Base-by-base conservation (phyloP, 2,113 vertebrate species). In the Tylochromis polylepis region DNA sequence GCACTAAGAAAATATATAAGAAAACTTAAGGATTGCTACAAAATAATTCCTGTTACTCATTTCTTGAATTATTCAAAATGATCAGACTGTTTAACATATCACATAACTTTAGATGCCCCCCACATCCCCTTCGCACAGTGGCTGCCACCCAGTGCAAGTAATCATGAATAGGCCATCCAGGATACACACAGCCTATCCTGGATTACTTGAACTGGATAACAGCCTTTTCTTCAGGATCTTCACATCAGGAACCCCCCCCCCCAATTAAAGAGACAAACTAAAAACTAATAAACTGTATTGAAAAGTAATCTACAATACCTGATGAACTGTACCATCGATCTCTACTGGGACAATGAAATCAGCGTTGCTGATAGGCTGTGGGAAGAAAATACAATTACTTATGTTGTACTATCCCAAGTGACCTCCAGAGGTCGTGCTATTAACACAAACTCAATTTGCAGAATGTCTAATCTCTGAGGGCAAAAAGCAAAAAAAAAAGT, bases 291-390 rank as follows among this genome's bases (percentile, higher is more conserved):
- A n/a, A n/a, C n/a, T n/a, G n/a, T n/a, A n/a, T n/a, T n/a, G n/a
- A n/a, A n/a, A n/a, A n/a, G 2, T 46, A 31, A 22, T 34, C 55
- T 81, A 83, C 22, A 49, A 58, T 96, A 99, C 99, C 98, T 99
- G 99, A 96, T 99, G 98, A 96, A 99, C 97, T 10, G 97, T 99
- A 93, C 98, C 99, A 92, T 99, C 99, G 10, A 99, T 99, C 95
- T 99, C 99, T 95, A 99, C 99, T 1, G 99, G 99, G 93, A 99
- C 98, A 65, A 99, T 99, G 95, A 99, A 99, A 94, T 99, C 99
- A 72, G 99, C 99, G 18, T 99, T 99, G 95, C 97, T 98, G 95
- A 99, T 99, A 89, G 99, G 99, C 99, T 99, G 82, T 83, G 92
- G 81, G 88, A 93, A 90, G 2, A 95, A 89, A 78, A 49, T 14